Evolutionary conservation across 2,888 invertebrate genomes (phyloP).

Genomic region (Danaus chrysippus): DNA sequence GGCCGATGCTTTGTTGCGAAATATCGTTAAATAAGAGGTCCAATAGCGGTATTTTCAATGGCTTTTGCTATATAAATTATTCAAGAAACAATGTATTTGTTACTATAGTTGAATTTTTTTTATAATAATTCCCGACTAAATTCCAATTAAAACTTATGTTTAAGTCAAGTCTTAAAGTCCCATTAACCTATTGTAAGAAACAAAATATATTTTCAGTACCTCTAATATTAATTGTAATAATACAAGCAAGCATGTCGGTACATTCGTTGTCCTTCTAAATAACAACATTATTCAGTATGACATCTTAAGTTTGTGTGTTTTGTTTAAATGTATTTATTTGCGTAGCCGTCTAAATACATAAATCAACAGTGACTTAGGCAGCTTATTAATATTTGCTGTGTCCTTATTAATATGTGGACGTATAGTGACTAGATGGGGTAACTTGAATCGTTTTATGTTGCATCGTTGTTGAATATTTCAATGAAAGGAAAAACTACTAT

Average conservation of each 20-base stretch:
- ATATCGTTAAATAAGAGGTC: constrained; percentile 2
- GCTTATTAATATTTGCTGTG: constrained; percentile 72
- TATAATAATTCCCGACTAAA: no score
- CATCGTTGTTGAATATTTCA: not conserved
- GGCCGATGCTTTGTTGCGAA: constrained; percentile 5
- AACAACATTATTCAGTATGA: constrained; percentile 53
- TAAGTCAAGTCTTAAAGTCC: no score
- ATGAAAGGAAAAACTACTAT: no score
- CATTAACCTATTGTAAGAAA: no score
- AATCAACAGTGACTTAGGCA: constrained; percentile 70
- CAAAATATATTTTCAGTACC: not conserved
- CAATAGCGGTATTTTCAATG: not conserved
- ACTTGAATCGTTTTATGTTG: not conserved
- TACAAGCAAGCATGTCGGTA: constrained; percentile 17
- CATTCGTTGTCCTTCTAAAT: constrained; percentile 41
- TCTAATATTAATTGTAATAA: not conserved
- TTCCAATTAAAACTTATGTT: no score
- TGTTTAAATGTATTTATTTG: constrained; percentile 67
- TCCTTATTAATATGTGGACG: constrained; percentile 23
- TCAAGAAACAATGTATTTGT: no score
- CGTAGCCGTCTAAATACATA: constrained; percentile 60
- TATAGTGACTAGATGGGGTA: constrained; percentile 39
- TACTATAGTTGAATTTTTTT: no score
- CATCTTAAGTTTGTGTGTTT: constrained; percentile 46
- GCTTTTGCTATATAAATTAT: not conserved